Percentiles rank a stretch among this genome's conserved stretches.
These are phyloP conservation scores for Cantharis rustica DNA, from an alignment of 2,888 invertebrate genomes.

Conservation along the genomic window DNA sequence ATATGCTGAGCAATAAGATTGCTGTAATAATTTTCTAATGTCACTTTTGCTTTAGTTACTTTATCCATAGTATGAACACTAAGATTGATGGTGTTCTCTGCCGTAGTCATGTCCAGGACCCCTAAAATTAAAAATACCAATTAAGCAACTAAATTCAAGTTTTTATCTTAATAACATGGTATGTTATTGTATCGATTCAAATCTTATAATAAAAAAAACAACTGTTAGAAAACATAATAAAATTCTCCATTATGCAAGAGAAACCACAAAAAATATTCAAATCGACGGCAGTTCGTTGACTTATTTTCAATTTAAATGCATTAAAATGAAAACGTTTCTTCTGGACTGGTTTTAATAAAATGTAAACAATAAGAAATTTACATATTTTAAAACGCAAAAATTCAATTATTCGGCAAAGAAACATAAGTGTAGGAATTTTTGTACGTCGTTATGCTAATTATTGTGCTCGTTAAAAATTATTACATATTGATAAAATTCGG, in stretches of 20 bases:
- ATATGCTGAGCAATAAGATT: conserved; percentile 97
- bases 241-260: neutral
- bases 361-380: neutral
- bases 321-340: neutral
- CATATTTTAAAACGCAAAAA: neutral
- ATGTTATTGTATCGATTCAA: neutral
- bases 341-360: neutral
- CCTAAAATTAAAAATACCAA: conserved; percentile 57
- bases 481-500: neutral
- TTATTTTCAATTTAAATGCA: neutral
- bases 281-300: neutral
- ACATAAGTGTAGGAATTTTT: neutral
- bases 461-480: neutral
- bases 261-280: neutral
- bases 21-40: conserved; percentile 98
- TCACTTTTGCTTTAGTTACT: conserved; percentile 98
- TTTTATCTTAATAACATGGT: neutral
- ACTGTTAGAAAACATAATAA: neutral
- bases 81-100: conserved; percentile 86
- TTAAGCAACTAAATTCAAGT: neutral
- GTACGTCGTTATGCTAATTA: neutral
- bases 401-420: neutral
- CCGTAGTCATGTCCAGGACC: conserved; percentile 84
- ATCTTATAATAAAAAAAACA: neutral
- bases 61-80: conserved; percentile 98